A percentile compares a stretch with the other conserved stretches of the same genome.
phyloP scores from a whole-genome alignment of 2,113 vertebrate species.

The Crotalus horridus region DNA sequence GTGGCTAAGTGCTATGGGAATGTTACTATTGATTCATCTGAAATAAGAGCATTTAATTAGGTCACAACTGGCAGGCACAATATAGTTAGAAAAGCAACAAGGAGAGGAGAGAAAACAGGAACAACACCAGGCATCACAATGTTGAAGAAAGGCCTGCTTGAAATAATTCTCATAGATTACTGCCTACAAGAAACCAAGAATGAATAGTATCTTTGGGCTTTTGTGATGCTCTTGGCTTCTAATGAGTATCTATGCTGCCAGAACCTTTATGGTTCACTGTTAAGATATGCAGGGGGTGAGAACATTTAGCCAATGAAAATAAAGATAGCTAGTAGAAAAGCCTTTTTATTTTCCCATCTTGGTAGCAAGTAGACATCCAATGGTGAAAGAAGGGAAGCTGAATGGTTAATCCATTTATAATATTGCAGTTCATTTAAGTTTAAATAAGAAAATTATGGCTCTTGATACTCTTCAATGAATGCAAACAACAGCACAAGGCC shows the following conservation, averaged over 20 bases:
- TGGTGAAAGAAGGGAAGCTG: background rate
- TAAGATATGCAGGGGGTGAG: background rate
- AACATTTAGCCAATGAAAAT: background rate
- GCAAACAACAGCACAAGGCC: background rate
- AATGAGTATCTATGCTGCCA: background rate
- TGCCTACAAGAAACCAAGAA: background rate
- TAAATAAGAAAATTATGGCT: background rate
- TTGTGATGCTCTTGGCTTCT: background rate
- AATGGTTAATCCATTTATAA: background rate
- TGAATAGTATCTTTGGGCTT: background rate
- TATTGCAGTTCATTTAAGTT: background rate
- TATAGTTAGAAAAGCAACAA: background rate
- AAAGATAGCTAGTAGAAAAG: background rate
- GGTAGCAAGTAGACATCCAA: background rate
- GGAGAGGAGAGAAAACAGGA: background rate
- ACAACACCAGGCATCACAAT: background rate
- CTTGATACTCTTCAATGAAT: background rate
- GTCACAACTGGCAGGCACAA: background rate
- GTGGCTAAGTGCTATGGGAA: background rate
- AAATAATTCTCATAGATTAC: background rate
- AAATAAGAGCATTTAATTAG: background rate
- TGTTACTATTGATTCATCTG: background rate
- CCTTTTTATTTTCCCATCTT: background rate
- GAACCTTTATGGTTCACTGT: background rate
- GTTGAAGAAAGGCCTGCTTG: background rate